These are phyloP conservation scores for Bedellia somnulentella DNA, from an alignment of 2,888 invertebrate species.

Conservation along the genomic window DNA sequence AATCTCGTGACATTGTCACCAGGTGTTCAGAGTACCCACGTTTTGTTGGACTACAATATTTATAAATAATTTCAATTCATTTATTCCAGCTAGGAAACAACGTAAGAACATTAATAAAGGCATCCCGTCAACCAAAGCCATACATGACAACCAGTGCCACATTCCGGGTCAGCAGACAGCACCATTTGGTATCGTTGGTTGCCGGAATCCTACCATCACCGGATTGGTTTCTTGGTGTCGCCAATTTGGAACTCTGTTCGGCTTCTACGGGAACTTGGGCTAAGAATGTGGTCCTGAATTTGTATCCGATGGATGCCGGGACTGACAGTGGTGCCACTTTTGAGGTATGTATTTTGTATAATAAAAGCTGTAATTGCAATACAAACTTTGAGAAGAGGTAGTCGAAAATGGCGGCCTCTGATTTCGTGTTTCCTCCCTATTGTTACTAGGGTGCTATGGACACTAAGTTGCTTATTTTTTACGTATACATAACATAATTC, in stretches of 20 bases:
- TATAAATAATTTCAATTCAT: too few relatives aligned
- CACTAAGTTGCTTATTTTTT: too few relatives aligned
- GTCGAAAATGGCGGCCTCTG: too few relatives aligned
- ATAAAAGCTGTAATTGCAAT: conserved; percentile 2
- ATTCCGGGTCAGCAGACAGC: conserved; percentile 30
- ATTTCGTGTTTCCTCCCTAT: too few relatives aligned
- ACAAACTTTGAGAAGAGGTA: too few relatives aligned
- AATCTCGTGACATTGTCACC: too few relatives aligned
- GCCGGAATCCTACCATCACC: conserved; percentile 66
- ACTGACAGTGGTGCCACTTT: conserved; percentile 92
- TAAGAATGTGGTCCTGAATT: conserved; percentile 74
- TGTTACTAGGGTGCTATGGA: too few relatives aligned
- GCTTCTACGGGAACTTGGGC: conserved; percentile 80
- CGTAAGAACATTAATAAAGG: conserved; percentile 43
- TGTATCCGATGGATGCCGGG: conserved; percentile 95
- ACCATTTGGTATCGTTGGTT: conserved; percentile 38
- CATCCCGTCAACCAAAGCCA: conserved; percentile 27
- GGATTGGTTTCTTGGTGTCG: conserved; percentile 96
- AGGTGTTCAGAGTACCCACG: too few relatives aligned
- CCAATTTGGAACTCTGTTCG: conserved; percentile 84
- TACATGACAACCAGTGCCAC: conserved; percentile 27
- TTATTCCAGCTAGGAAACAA: conserved; percentile 22
- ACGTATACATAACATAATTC: too few relatives aligned
- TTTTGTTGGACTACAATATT: too few relatives aligned
- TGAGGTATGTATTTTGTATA: conserved; percentile 59